Evolutionary conservation across 2,113 vertebrate genomes (phyloP).

Genomic region (Cariama cristata): DNA sequence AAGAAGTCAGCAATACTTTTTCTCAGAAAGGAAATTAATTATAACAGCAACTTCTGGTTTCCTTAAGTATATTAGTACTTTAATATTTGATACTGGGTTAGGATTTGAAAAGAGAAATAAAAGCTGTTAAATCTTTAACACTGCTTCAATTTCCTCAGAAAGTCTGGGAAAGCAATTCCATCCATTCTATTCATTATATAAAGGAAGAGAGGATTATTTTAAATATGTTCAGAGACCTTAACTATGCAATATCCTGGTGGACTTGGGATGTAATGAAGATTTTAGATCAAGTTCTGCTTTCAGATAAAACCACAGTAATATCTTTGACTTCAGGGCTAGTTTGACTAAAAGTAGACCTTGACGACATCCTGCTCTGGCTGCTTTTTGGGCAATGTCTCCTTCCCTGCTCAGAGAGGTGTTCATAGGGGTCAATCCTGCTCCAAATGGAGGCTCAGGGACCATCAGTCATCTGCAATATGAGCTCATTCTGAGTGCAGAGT

Average conservation of each 20-base stretch:
- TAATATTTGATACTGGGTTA: conserved; percentile 58
- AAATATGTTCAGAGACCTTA: conserved; percentile 42
- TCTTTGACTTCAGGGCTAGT: not conserved
- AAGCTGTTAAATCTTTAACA: conserved; percentile 55
- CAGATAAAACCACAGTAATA: not conserved
- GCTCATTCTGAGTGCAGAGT: not conserved
- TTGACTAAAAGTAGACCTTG: not conserved
- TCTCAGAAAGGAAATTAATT: conserved; percentile 47
- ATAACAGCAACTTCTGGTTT: conserved; percentile 17
- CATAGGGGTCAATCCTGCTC: not conserved
- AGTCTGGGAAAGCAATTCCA: conserved; percentile 42
- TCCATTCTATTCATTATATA: conserved; percentile 35
- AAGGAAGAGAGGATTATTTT: conserved; percentile 46
- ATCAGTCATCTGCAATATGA: not conserved
- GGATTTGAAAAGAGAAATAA: conserved; percentile 61
- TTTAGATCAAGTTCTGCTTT: conserved; percentile 9
- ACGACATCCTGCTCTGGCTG: not conserved
- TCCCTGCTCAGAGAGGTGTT: not conserved
- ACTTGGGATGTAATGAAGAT: conserved; percentile 19
- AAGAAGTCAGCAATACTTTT: not conserved
- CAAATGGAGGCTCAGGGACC: not conserved
- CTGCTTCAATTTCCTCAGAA: conserved; percentile 55
- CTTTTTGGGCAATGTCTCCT: not conserved
- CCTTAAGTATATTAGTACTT: conserved; percentile 37
- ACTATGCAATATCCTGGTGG: conserved; percentile 17